Base-by-base conservation (phyloP, 2,888 invertebrate species). In the Baccha elongata region DNA sequence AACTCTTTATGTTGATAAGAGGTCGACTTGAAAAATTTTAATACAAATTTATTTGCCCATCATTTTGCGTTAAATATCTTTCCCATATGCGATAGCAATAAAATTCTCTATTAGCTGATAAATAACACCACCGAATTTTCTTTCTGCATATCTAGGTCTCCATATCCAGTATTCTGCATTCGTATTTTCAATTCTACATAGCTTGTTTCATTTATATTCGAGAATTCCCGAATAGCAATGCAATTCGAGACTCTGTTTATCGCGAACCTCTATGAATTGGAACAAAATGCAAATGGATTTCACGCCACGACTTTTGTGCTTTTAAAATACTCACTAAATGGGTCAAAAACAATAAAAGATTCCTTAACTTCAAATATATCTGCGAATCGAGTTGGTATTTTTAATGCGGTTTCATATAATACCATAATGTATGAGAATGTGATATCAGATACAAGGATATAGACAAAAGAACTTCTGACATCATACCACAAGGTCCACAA, bases 291-390 rank as follows among this genome's bases (percentile, higher is more conserved):
- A 55, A 23, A 37, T 21, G 23, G 23, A 2, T 15, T 55, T 55
- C 23, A 10, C n/a, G 6, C 3, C 8, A 8, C 13, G 5, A 15
- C 23, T 23, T 7, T 32, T 32, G 8, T 32, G 29, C 29, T 32
- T 32, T 35, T 50, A 15, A 53, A 53, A 67, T 53, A n/a, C 53
- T 23, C 55, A 8, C 37, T 21, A 26, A 26, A 40, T 40, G 60
- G 26, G 21, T 71, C 21, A 48, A 26, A 32, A 71, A 60, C 69
- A 71, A 60, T 71, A 58, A 50, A 37, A 71, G 40, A 60, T 71
- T 60, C 60, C 46, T 29, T 58, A 23, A 58, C 60, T 42, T 50
- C 17, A 29, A 40, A 60, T 50, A 60, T 60, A 60, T 71, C 50
- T 19, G 37, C 13, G 35, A 42, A 23, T 17, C n/a, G 69, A 26